Evolutionary conservation across 2,888 invertebrate genomes (phyloP).

Genomic region (Drosophila macrospina): DNA sequence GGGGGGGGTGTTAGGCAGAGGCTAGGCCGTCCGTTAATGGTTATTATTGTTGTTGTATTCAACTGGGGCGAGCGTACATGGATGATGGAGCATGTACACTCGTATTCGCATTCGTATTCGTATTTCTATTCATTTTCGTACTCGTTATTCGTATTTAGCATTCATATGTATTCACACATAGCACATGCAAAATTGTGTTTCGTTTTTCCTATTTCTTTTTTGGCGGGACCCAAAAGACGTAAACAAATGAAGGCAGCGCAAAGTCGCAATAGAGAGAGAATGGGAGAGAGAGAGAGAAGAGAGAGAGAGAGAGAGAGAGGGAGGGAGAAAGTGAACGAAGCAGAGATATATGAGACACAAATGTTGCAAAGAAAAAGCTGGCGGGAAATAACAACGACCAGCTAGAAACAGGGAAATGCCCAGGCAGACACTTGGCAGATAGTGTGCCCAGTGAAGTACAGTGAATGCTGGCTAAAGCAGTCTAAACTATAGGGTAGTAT

Average conservation of each 20-base stretch:
- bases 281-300: too few relatives aligned
- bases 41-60: constrained; percentile 57
- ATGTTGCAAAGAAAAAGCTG: constrained; percentile 23
- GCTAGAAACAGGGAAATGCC: constrained; percentile 62
- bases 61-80: constrained; percentile 48
- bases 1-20: constrained; percentile 4
- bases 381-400: constrained; percentile 24
- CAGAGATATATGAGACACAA: constrained; percentile 54
- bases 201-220: constrained; percentile 8
- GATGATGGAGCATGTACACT: constrained; percentile 36
- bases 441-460: constrained; percentile 35
- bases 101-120: constrained; percentile 2
- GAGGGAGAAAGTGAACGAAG: too few relatives aligned
- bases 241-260: constrained; percentile 69
- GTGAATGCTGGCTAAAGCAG: constrained; percentile 15
- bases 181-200: constrained; percentile 46
- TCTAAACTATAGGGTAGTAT: neutral
- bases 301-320: too few relatives aligned
- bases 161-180: constrained; percentile 26
- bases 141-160: constrained; percentile 18
- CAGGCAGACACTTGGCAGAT: constrained; percentile 57
- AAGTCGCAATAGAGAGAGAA: constrained; percentile 24
- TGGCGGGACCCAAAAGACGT: constrained; percentile 56
- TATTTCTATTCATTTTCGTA: constrained; percentile 11
- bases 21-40: constrained; percentile 57